Evolutionary conservation across 1,140 invertebrate genomes (phyloP), one percentile per base, ranked within the genome.

Genomic region (Conus betulinus): DNA sequence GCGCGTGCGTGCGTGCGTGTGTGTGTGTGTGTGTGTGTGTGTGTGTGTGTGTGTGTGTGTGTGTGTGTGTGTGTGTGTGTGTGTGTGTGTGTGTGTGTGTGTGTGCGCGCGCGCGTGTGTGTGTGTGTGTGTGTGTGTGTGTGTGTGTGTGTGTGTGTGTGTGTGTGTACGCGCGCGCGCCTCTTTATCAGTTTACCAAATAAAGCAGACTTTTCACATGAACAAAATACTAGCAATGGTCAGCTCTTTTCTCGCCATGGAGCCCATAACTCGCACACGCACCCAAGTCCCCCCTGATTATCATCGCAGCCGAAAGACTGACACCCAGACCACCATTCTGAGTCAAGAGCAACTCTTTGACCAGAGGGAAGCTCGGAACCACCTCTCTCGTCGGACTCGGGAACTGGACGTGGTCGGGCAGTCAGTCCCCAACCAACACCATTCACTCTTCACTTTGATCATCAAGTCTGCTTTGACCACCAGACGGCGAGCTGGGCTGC

Each of bases 61-160:
- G 20, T 71, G 76, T 78, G n/a, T 78, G 76, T 78, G 55, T 57
- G 55, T 57, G 55, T 57, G 55, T 57, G 55, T 57, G 55, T 57
- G 55, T 57, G 55, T 57, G 55, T 57, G 76, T 78, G 76, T 78
- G n/a, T 78, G 76, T 78, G n/a, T 78, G 76, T 78, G 55, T 6
- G 55, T 57, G 13, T 57, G 13, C 55, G 55, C 6, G 55, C 6
- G 55, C 6, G 6, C 13, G 55, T 6, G 76, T 81, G 79, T 53
- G 39, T 81, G 79, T 53, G 8, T 52, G 79, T 20, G 15, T 52
- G 79, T 17, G 57, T 60, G 57, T 60, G 8, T 60, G 57, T 15
- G 57, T 60, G 15, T 0, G 15, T 60, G 57, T 15, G 15, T 60
- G 79, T 53, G 51, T 81, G 39, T 81, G 79, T 81, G 39, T 81